Evolutionary conservation across 2,113 vertebrate species (phyloP), one percentile per base, ranked within the genome.

Genomic region (Elachura formosa): DNA sequence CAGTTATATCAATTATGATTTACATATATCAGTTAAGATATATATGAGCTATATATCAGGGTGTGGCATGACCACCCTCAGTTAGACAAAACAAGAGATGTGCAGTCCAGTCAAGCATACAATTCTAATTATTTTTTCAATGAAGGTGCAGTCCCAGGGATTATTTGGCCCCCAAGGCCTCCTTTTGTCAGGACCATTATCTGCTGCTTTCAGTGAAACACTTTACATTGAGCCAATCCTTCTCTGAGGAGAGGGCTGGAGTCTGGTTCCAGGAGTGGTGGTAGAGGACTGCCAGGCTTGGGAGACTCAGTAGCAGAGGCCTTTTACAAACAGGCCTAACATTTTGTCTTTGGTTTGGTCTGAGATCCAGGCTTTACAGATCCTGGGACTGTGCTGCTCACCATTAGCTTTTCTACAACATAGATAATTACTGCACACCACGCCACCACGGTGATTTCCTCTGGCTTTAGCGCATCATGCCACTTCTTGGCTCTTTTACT

Each of bases 181-280:
- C 3, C 1, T n/a, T 75, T 22, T 17, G 2, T 33, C 41, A 52
- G 25, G 18, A 24, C 28, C 1, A 2, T 55, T n/a, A 25, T 28
- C 48, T 51, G 31, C 49, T 84, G 14, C 17, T 63, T 72, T 62
- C 36, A 21, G 10, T 66, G 36, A 52, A 54, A 63, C 59, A 3
- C 7, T 17, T 33, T 4, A n/a, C n/a, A 8, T 21, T 66, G 7
- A 62, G 8, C n/a, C 16, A 59, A 20, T 31, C 15, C 5, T 0
- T 43, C 12, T 52, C 21, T 41, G 28, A 74, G 17, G 23, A 66
- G 3, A 33, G 19, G 38, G 12, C 10, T 78, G n/a, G 31, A 88
- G 29, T 43, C 61, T 67, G 36, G 19, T 23, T 80, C 48, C 13
- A 36, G 17, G 10, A 51, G 14, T 26, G 14, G 6, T 3, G 2